Percentiles rank a stretch among this genome's conserved stretches.
Evolutionary conservation across 2,888 invertebrate species (phyloP).

Genomic region (Xylota sylvarum): DNA sequence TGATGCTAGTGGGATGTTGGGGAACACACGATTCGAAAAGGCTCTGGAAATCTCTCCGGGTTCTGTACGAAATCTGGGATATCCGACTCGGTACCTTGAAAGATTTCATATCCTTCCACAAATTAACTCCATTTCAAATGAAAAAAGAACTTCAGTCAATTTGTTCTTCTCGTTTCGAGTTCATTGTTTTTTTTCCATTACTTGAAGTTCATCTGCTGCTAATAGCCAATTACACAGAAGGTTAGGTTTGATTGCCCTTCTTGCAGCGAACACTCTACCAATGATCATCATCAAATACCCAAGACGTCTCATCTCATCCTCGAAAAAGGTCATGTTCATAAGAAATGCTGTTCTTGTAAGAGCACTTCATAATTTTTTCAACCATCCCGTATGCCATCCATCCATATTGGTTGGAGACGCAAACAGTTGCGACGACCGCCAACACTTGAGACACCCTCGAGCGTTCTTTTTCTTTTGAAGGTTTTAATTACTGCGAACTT

Average conservation of each 20-base stretch:
- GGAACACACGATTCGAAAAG: too few species aligned
- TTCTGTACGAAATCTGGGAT: too few species aligned
- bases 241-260: slow-evolving; percentile 20
- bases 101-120: background rate
- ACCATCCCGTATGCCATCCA: slow-evolving; percentile 1
- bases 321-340: background rate
- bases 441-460: slow-evolving; percentile 72
- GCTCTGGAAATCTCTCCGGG: too few species aligned
- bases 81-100: too few species aligned
- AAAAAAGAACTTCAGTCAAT: background rate
- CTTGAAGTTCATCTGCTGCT: slow-evolving; percentile 33
- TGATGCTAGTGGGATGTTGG: too few species aligned
- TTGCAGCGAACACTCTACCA: background rate
- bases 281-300: slow-evolving; percentile 11
- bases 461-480: slow-evolving; percentile 51
- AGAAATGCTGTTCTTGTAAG: slow-evolving; percentile 23
- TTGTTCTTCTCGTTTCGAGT: background rate
- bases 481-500: slow-evolving; percentile 72
- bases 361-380: slow-evolving; percentile 42
- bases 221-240: slow-evolving; percentile 38
- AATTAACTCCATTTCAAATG: background rate
- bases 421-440: slow-evolving; percentile 31
- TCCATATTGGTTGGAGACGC: background rate
- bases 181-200: slow-evolving; percentile 6
- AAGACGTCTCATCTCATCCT: background rate